A percentile compares a stretch with the other conserved stretches of the same genome.
These are phyloP conservation scores for Gastrophryne carolinensis DNA, from an alignment of 2,797 vertebrate species.

Conservation along the genomic window DNA sequence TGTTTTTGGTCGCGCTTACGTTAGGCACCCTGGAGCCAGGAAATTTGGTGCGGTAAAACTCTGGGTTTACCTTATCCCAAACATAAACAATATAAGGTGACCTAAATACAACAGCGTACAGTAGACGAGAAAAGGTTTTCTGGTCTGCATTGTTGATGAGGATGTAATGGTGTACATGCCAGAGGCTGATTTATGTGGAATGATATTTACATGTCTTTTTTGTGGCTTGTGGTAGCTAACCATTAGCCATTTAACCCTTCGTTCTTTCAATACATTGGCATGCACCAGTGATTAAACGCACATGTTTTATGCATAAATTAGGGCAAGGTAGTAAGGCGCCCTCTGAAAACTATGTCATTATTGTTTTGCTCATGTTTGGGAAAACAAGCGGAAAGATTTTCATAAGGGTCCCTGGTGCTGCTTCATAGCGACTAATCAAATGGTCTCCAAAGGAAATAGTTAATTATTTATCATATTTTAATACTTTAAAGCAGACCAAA, in stretches of 20 bases:
- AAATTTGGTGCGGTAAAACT: not conserved
- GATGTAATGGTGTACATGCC: not conserved
- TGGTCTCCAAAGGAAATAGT: no score
- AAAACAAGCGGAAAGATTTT: no score
- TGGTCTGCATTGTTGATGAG: not conserved
- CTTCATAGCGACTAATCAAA: no score
- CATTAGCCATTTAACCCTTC: not conserved
- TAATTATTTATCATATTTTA: no score
- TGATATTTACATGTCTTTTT: conserved; percentile 8
- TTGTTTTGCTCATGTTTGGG: no score
- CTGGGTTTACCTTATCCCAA: not conserved
- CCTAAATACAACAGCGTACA: not conserved
- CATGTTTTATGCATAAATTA: not conserved
- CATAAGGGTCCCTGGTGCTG: no score
- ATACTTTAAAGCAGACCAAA: no score
- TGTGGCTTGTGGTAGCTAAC: conserved; percentile 6
- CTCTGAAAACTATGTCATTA: no score
- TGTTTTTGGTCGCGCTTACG: conserved; percentile 2
- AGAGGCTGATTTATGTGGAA: not conserved
- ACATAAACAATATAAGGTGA: not conserved
- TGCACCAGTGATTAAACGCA: conserved; percentile 8
- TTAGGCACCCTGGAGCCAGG: not conserved
- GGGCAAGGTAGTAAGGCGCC: not conserved
- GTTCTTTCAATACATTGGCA: not conserved
- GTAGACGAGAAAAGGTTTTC: not conserved